phyloP scores from a whole-genome alignment of 2,113 vertebrate genomes.

The Tricholaema leucomelas region DNA sequence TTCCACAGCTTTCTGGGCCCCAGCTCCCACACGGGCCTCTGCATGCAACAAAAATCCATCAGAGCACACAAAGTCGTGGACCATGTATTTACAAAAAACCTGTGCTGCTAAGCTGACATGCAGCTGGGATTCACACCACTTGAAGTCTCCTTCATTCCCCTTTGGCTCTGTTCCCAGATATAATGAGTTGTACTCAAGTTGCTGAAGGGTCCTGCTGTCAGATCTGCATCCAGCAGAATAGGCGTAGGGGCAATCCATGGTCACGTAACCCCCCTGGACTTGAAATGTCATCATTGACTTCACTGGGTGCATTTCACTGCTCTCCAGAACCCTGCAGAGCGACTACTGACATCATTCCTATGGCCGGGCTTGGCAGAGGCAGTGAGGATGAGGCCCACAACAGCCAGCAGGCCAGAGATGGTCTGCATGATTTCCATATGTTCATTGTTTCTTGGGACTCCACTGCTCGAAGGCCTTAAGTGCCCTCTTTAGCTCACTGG shows the following conservation, averaged over 20 bases:
- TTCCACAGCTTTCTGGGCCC: background rate
- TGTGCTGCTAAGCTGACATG: slow-evolving; percentile 36
- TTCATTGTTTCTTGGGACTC: background rate
- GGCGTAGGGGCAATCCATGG: background rate
- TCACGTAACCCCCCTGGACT: background rate
- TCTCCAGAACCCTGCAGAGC: slow-evolving; percentile 44
- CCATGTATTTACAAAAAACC: slow-evolving; percentile 3
- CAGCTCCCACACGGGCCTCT: background rate
- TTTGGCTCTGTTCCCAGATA: slow-evolving; percentile 35
- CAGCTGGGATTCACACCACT: slow-evolving; percentile 8
- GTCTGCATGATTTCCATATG: slow-evolving; percentile 30
- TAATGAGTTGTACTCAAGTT: slow-evolving; percentile 21
- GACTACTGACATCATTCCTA: slow-evolving; percentile 49
- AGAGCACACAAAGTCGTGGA: background rate
- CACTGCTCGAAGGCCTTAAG: slow-evolving; percentile 24
- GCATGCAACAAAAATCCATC: background rate
- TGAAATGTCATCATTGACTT: slow-evolving; percentile 25
- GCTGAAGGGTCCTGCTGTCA: slow-evolving; percentile 20
- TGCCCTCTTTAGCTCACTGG: slow-evolving; percentile 11
- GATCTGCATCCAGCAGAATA: slow-evolving; percentile 11
- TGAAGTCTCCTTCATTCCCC: slow-evolving; percentile 25
- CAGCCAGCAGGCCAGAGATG: background rate
- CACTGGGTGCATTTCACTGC: slow-evolving; percentile 26
- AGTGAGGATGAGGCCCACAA: background rate
- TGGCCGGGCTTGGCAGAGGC: background rate